phyloP scores from a whole-genome alignment of 2,113 vertebrate species.

The human (Homo sapiens) region GRCh38 chr18:55732001-55732500 shows the following conservation, averaged over 20 bases:
- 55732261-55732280: background rate
- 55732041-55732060: conserved; percentile 34
- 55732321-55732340: conserved; percentile 54
- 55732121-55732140: conserved; percentile 24
- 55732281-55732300: background rate
- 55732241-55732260: background rate
- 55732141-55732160: background rate
- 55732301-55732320: conserved; percentile 28
- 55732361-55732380: conserved; percentile 32
- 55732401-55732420: conserved; percentile 58
- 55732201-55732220: background rate
- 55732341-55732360: conserved; percentile 52
- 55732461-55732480: conserved; percentile 33
- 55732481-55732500: conserved; percentile 48
- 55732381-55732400: conserved; percentile 67
- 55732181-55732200: background rate
- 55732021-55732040: background rate
- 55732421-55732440: conserved; percentile 42
- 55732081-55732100: conserved; percentile 9
- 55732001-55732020: conserved; percentile 47
- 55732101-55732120: conserved; percentile 55
- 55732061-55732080: conserved; percentile 39
- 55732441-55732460: conserved; percentile 49
- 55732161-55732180: background rate
- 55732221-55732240: background rate